Base-by-base conservation (phyloP, 2,113 vertebrate genomes). In the Diadophis punctatus region DNA sequence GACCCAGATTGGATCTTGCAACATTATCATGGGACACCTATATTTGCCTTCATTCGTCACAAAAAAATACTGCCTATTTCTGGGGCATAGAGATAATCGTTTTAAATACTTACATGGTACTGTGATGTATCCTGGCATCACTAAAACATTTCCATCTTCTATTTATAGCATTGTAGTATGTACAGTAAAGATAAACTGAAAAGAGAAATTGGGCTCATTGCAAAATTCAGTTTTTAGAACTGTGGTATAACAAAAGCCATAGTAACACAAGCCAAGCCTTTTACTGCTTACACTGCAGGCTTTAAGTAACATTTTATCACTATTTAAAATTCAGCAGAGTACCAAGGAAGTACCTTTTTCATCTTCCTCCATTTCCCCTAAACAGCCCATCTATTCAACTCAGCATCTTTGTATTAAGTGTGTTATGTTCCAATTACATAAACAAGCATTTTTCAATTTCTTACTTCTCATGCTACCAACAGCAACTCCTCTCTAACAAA, bases 111-210 rank as follows among this genome's bases (percentile, higher is more conserved):
- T 56, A 34, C 52, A 48, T 48, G 11, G 11, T 49, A 20, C 68
- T 39, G 30, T 39, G n/a, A 90, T 68, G 27, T 74, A 51, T 51
- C 23, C 2, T 74, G 63, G 39, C 48, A 30, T 16, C 39, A 1
- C 63, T 80, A 52, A 80, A 53, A 16, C n/a, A 80, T 30, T 80
- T 63, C 87, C 34, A 55, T 34, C 25, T 60, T 46, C 34, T 43
- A 49, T 86, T 30, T 86, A 86, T 12, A 58, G 16, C 3, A 49
- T 53, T 22, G 23, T 18, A 93, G 58, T 84, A 92, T 90, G 89
- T 95, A 93, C 20, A 39, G n/a, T 8, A 94, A 89, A 12, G 85
- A 91, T 10, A 8, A 25, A 53, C 30, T 94, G 18, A 87, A 80
- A 94, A 85, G 23, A 58, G 91, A 94, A 22, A 30, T 58, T n/a